Evolutionary conservation across 2,797 vertebrate genomes (phyloP).

Genomic region (Kryptopterus vitreolus): DNA sequence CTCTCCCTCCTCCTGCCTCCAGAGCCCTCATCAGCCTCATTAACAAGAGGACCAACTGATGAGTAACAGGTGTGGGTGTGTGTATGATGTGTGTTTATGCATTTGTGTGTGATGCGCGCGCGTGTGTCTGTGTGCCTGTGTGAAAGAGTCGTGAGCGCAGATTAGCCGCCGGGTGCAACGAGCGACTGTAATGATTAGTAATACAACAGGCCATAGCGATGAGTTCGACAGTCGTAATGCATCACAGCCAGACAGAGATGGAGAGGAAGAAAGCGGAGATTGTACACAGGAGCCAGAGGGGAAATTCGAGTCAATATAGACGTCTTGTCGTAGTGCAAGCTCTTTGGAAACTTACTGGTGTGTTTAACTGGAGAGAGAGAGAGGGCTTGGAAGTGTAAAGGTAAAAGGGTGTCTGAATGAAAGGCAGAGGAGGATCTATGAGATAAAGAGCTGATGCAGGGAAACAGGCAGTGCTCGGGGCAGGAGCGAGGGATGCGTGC

Average conservation of each 20-base stretch:
- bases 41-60: constrained; percentile 46
- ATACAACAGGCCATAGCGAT: constrained; percentile 25
- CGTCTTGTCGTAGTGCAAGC: constrained; percentile 2
- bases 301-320: constrained; percentile 15
- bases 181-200: constrained; percentile 38
- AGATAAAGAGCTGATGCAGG: constrained; percentile 1
- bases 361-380: constrained; percentile 4
- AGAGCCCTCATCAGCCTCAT: constrained; percentile 45
- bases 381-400: neutral
- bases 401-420: neutral
- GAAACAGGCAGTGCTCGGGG: constrained; percentile 21
- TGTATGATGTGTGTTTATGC: constrained; percentile 2
- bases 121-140: constrained; percentile 15
- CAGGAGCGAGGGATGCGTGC: constrained; percentile 7
- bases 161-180: constrained; percentile 44
- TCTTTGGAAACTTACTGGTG: neutral
- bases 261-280: constrained; percentile 13
- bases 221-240: constrained; percentile 37
- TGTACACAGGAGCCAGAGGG: constrained; percentile 20
- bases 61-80: constrained; percentile 53
- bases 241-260: constrained; percentile 23
- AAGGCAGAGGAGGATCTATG: neutral
- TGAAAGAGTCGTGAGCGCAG: constrained; percentile 11
- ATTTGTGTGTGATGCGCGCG: constrained; percentile 50
- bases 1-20: constrained; percentile 16